These are phyloP conservation scores for Heliconius melpomene DNA, from an alignment of 1,140 invertebrate species.

Conservation along the genomic window DNA sequence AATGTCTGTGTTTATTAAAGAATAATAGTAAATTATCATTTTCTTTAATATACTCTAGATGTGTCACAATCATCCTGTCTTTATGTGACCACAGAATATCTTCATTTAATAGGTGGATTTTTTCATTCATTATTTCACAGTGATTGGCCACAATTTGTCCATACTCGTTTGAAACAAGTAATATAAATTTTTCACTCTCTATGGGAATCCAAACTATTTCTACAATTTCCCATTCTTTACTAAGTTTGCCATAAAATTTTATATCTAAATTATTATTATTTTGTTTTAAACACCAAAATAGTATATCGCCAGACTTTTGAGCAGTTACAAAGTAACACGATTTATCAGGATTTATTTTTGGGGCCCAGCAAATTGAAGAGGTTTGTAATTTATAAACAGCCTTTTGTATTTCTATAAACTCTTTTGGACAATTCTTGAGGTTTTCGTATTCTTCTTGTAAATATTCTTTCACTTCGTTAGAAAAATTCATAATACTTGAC, in stretches of 20 bases:
- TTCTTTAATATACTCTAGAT: conserved; percentile 44
- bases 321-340: conserved; percentile 61
- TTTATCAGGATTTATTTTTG: conserved; percentile 45
- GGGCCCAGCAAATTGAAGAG: conserved; percentile 55
- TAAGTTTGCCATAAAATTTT: conserved; percentile 33
- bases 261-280: conserved; percentile 33
- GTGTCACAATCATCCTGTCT: conserved; percentile 59
- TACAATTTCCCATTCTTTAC: conserved; percentile 35
- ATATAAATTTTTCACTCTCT: conserved; percentile 41
- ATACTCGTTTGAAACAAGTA: conserved; percentile 49
- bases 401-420: conserved; percentile 51
- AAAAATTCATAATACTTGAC: conserved; percentile 51
- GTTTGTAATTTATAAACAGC: conserved; percentile 49
- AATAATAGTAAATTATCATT: conserved; percentile 53
- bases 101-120: conserved; percentile 38
- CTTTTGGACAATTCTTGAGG: conserved; percentile 31
- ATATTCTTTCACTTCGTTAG: conserved; percentile 46
- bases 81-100: conserved; percentile 54
- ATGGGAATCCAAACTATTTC: conserved; percentile 54
- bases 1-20: conserved; percentile 65
- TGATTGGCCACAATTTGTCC: conserved; percentile 54
- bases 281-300: conserved; percentile 56
- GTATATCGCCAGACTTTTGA: conserved; percentile 60
- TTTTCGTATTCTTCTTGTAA: conserved; percentile 22
- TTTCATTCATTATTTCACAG: conserved; percentile 45